Evolutionary conservation across 2,888 invertebrate species (phyloP).

Genomic region (Loripinus fragilis): DNA sequence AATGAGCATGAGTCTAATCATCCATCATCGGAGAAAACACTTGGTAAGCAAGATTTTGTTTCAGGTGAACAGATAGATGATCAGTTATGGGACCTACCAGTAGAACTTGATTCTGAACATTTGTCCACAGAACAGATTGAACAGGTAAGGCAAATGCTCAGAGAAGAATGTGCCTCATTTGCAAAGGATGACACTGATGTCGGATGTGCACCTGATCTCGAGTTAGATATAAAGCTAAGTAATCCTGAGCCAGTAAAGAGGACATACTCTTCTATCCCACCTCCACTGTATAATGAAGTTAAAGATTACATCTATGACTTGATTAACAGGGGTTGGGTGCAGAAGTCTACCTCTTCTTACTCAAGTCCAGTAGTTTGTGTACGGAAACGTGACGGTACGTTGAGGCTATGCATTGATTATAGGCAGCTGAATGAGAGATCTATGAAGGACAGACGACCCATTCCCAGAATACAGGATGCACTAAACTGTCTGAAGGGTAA

Average conservation of each 20-base stretch:
- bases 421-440: constrained; percentile 28
- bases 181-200: constrained; percentile 31
- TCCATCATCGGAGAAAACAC: no score
- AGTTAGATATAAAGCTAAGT: constrained; percentile 28
- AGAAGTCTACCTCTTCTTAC: constrained; percentile 6
- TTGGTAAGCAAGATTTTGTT: no score
- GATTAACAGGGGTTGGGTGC: constrained; percentile 27
- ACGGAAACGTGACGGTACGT: constrained; percentile 31
- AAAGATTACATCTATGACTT: constrained; percentile 41
- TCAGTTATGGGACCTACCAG: not conserved
- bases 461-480: constrained; percentile 45
- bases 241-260: constrained; percentile 34
- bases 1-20: no score
- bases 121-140: constrained; percentile 17
- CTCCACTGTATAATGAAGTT: constrained; percentile 39
- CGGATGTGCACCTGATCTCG: constrained; percentile 30
- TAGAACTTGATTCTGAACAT: not conserved
- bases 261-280: constrained; percentile 30
- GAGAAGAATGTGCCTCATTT: constrained; percentile 37
- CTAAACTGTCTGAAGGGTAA: constrained; percentile 28
- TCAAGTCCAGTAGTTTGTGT: constrained; percentile 50
- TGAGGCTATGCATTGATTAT: constrained; percentile 44
- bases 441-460: constrained; percentile 15
- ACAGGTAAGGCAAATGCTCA: constrained; percentile 18
- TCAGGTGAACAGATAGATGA: no score